Evolutionary conservation across 2,113 vertebrate genomes (phyloP), one percentile per base, ranked within the genome.

Genomic region (Perca schrenkii): DNA sequence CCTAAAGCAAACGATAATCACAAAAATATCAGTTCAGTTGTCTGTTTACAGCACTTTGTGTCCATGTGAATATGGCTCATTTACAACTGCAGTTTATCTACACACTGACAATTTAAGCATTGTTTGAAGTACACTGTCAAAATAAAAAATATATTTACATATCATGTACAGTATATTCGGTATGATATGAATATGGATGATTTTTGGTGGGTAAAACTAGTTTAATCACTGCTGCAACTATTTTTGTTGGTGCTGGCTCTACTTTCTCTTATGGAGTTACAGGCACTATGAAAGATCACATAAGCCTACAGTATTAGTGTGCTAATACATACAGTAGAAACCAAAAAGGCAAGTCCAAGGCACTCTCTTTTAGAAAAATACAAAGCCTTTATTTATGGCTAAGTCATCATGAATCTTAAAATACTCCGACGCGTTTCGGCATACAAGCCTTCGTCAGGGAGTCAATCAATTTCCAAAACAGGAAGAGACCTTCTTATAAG

Each of bases 231-330:
- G 1, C 54, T 77, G 0, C 54, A 61, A 25, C 6, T 76, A 93
- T 90, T 81, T 80, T 87, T 11, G 58, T 60, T 79, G 60, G 63
- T 49, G 78, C 57, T 82, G 77, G 74, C 85, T 91, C 87, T 22
- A 82, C 70, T 72, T 79, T 89, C n/a, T 85, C 86, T 84, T 92
- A 90, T 22, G 50, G 81, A 82, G 75, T 76, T 50, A 79, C 66
- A 78, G 80, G 58, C 46, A 80, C 88, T 92, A 46, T 43, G 4
- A 75, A 36, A 60, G 19, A 71, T 2, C 47, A 22, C 43, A 64
- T 36, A 43, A 10, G 40, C 10, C 40, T 3, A 43, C 2, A 11
- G 40, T 11, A 63, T 49, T 1, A 19, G 3, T 57, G 1, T 62
- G 15, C 36, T 2, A n/a, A 47, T n/a, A 22, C 0, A n/a, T n/a